Evolutionary conservation across 2,888 invertebrate species (phyloP).

Genomic region (Tinea semifulvella): DNA sequence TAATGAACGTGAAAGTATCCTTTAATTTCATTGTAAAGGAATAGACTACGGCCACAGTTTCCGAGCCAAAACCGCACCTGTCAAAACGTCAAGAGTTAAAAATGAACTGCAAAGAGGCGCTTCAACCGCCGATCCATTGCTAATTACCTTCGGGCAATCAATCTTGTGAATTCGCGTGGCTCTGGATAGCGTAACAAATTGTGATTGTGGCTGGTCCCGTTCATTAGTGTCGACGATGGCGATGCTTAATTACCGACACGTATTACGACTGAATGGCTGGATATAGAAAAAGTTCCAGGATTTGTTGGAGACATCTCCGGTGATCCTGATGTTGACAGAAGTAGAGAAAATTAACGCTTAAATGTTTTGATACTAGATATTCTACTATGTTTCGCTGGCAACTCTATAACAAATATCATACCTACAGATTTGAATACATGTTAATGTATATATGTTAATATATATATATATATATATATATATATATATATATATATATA

Average conservation of each 20-base stretch:
- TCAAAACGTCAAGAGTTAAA: constrained; percentile 42
- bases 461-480: too few relatives aligned
- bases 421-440: too few relatives aligned
- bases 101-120: constrained; percentile 35
- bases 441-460: too few relatives aligned
- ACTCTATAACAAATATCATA: too few relatives aligned
- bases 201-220: constrained; percentile 29
- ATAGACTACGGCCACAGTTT: too few relatives aligned
- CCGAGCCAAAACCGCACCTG: constrained; percentile 23
- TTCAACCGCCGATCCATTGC: constrained; percentile 33
- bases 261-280: constrained; percentile 21
- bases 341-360: not conserved
- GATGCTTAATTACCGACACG: constrained; percentile 33
- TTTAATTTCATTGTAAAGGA: too few relatives aligned
- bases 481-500: too few relatives aligned
- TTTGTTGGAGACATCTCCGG: constrained; percentile 1
- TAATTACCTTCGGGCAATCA: constrained; percentile 39
- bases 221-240: constrained; percentile 15
- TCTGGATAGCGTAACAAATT: constrained; percentile 28
- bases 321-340: constrained; percentile 5
- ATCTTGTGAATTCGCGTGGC: constrained; percentile 31
- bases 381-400: too few relatives aligned
- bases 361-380: too few relatives aligned
- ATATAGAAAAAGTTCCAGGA: not conserved
- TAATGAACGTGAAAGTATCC: too few relatives aligned